These are phyloP conservation scores for Rhinatrema bivittatum DNA, from an alignment of 2,797 vertebrate species.

Conservation along the genomic window DNA sequence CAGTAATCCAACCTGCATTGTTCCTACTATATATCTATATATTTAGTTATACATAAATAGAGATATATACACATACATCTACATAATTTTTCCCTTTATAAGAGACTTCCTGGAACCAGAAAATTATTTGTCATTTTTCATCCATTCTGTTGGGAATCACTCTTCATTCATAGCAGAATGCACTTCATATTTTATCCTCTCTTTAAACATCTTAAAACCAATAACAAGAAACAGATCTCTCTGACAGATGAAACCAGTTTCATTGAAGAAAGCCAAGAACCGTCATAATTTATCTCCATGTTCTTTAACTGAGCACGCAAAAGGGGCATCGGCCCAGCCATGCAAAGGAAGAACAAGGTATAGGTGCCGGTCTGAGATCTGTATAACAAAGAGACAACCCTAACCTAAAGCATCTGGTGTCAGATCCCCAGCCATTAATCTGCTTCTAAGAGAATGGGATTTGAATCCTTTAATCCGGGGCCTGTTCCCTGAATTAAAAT, in stretches of 20 bases:
- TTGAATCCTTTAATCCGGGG: conserved; percentile 36
- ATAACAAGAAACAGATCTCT: conserved; percentile 78
- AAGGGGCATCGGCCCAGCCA: conserved; percentile 40
- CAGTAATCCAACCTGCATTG: conserved; percentile 3
- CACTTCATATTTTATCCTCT: conserved; percentile 27
- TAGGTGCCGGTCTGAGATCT: conserved; percentile 23
- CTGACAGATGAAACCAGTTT: conserved; percentile 54
- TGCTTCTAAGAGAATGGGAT: conserved; percentile 38
- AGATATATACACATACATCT: too few species aligned
- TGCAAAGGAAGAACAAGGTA: conserved; percentile 32
- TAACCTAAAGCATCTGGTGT: conserved; percentile 28
- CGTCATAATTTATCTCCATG: conserved; percentile 63
- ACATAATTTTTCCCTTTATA: too few species aligned
- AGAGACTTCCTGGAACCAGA: conserved; percentile 1
- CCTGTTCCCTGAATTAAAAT: conserved; percentile 13
- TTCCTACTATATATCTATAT: conserved; percentile 8
- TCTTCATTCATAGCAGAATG: conserved; percentile 30
- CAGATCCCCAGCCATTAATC: conserved; percentile 33
- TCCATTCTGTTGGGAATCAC: conserved; percentile 22
- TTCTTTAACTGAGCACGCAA: conserved; percentile 31
- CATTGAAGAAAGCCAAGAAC: conserved; percentile 56
- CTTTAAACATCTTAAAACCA: conserved; percentile 35
- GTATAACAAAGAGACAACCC: conserved; percentile 24
- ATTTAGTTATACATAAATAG: too few species aligned
- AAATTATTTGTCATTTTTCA: conserved; percentile 13